Evolutionary conservation across 1,140 invertebrate genomes (phyloP), one percentile per base, ranked within the genome.

Genomic region (Drosophila arizonae): DNA sequence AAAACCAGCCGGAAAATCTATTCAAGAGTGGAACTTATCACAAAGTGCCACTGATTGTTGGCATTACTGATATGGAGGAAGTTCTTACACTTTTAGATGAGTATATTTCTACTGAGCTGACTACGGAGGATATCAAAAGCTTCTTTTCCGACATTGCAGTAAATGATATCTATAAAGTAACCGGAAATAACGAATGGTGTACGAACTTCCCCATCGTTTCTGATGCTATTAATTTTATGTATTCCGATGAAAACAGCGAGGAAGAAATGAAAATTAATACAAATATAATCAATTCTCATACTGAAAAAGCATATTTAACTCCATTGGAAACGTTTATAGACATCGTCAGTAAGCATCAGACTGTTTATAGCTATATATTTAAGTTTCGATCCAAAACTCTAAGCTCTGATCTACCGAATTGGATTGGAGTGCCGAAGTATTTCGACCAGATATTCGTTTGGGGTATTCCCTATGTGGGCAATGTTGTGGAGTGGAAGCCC

Each of bases 21-120:
- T 93, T 96, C 54, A 92, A 94, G 70, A 92, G 90, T 61, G 94
- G 94, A 36, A 91, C 93, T 76, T 93, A 93, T 90, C 90, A 93
- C 90, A 93, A 94, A 48, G 94, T 96, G 1, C 95, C 96, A 0
- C 76, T 96, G 9, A 91, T 97, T 54, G 94, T 94, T 4, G 96
- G 96, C 1, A 96, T 94, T 64, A 96, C 95, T 0, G 94, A 95
- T 76, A 96, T 96, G 94, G 96, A 97, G 90, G 95, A 96, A 72
- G 94, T 94, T 17, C 84, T 96, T 6, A 85, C 93, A 11, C 77
- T 95, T 1, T 93, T 94, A 17, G 93, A 93, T 21, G 93, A 93
- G 55, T 93, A 93, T 36, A 91, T 93, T 1, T 93, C 85, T 11
- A 45, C 94, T 21, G 93, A 94, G 6, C 91, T 94, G 65, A 92